Base-by-base conservation (phyloP, 2,797 vertebrate genomes). In the Leptoclinus maculatus region DNA sequence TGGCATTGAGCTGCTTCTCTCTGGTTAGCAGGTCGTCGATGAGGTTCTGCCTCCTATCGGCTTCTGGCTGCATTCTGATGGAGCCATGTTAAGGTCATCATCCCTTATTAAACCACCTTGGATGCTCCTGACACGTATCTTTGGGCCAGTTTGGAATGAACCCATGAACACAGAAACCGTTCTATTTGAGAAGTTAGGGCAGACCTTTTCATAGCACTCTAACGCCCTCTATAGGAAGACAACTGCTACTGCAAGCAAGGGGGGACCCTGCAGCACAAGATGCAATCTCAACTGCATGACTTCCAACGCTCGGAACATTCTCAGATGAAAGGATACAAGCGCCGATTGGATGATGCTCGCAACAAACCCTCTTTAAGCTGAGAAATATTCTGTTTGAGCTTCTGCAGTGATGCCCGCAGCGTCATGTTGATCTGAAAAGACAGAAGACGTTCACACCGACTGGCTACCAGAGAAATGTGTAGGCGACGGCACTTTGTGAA, bases 1-100 rank as follows among this genome's bases (percentile, higher is more conserved):
- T 96, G 1, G 95, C 94, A 76, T 97, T 96, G 4, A 99, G 97
- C 21, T 96, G 96, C 63, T 95, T 96, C 82, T 99, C 97, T 81
- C 95, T 94, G 0, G 98, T 99, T 47, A 97, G 89, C 43, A 99
- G 96, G 23, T 98, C 96, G 7, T 99, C 98, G 87, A 99, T 83
- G 7, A 99, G 91, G 78, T 96, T 98, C 94, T 99, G 98, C 83
- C 98, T 96, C 74, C 97, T 95, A 87, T 99, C 98, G 2, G 97
- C 97, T 93, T 99, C 98, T 29, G 97, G 95, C 82, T 98, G 98
- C 6, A 98, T 99, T 93, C 98, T 99, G 92, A 69, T 58, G 53
- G 66, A 13, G 54, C 3, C 39, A 9, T 0, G 56, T 94, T 93
- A 93, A 93, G 91, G 87, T 85, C 45, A 73, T 41, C 2, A 43